Conservation (phyloP, 1,140 invertebrate species). For the Saccostrea cuccullata region DNA sequence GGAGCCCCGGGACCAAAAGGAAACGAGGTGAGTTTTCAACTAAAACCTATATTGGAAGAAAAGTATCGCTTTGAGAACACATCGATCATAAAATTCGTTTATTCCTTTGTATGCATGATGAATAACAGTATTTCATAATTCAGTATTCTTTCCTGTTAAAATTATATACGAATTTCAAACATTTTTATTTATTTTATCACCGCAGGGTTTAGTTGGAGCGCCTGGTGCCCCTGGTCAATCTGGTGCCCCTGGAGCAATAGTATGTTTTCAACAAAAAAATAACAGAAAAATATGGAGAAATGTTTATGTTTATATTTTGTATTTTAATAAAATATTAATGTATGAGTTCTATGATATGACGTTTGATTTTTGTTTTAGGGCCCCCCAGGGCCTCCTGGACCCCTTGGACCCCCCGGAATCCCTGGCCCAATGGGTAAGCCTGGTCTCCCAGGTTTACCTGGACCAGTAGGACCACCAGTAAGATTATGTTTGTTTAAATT, state of each 20-base stretch:
- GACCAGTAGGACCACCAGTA: constrained; percentile 66
- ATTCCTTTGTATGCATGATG: no score
- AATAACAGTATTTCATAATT: no score
- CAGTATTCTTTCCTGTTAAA: no score
- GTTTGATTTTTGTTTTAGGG: constrained; percentile 62
- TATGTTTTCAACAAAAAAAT: constrained; percentile 59
- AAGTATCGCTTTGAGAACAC: no score
- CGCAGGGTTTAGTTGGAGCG: constrained; percentile 69
- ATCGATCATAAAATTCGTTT: no score
- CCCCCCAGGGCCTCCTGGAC: constrained; percentile 72
- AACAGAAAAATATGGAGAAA: neutral
- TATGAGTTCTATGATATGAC: neutral
- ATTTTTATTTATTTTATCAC: neutral
- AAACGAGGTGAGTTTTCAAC: constrained; percentile 77
- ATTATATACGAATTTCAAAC: no score
- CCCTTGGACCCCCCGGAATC: constrained; percentile 71
- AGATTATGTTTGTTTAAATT: constrained; percentile 29
- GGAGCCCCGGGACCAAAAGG: constrained; percentile 82
- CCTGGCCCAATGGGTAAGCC: constrained; percentile 71
- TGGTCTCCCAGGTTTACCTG: constrained; percentile 69
- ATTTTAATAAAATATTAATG: neutral
- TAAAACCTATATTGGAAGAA: neutral
- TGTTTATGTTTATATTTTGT: neutral
- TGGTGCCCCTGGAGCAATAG: constrained; percentile 70
- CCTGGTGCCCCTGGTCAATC: constrained; percentile 72